phyloP scores from a whole-genome alignment of 2,113 vertebrate species.

The Microcebus griseorufus region DNA sequence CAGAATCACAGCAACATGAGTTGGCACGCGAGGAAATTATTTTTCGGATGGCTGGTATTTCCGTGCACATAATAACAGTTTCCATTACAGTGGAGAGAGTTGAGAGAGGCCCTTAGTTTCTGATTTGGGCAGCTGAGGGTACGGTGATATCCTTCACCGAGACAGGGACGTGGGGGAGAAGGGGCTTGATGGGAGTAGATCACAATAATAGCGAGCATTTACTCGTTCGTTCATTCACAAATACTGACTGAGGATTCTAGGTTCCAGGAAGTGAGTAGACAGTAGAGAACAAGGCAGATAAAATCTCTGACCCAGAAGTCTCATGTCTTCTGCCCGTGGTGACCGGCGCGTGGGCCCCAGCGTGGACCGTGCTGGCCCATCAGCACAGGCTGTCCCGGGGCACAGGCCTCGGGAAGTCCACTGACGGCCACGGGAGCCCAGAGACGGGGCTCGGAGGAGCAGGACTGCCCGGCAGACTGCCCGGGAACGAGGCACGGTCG shows the following conservation, averaged over 20 bases:
- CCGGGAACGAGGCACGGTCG: neutral
- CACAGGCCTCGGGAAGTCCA: neutral
- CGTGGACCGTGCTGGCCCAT: neutral
- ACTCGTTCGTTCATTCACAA: neutral
- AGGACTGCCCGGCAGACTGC: too few relatives aligned
- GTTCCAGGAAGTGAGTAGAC: neutral
- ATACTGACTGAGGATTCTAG: neutral
- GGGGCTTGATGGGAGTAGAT: neutral
- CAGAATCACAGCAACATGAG: neutral
- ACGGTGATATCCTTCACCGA: neutral
- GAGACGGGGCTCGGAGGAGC: neutral
- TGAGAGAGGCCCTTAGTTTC: neutral
- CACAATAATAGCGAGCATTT: neutral
- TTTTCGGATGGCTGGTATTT: neutral
- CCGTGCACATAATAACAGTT: neutral
- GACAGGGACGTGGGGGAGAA: neutral
- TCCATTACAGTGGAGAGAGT: neutral
- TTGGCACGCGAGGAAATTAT: rapidly evolving
- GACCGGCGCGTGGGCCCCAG: neutral
- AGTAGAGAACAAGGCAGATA: neutral
- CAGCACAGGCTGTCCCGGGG: neutral
- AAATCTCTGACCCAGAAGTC: rapidly evolving
- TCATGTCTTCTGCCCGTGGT: neutral
- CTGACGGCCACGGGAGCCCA: neutral
- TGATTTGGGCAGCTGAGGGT: neutral